Conservation (phyloP, 35 echinoderm and acorn worm genomes). For the Patiria miniata region DNA sequence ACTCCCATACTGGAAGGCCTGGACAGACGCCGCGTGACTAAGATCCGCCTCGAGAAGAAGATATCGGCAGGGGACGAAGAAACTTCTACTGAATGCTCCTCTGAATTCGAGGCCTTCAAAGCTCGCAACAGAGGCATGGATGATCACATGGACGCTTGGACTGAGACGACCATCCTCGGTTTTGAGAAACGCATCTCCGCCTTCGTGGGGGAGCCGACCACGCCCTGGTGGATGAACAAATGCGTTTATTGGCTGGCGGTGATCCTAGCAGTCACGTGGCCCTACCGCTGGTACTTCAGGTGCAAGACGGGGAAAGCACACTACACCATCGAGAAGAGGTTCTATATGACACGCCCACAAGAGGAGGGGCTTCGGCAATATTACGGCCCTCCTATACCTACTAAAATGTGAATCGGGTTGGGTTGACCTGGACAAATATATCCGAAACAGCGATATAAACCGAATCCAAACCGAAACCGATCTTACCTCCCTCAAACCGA, state of each 20-base stretch:
- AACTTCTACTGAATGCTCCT: background rate
- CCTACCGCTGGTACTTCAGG: slow-evolving; percentile 13
- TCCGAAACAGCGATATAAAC: too few species aligned
- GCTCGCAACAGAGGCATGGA: background rate
- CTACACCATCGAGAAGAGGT: background rate
- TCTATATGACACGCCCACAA: background rate
- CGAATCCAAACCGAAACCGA: too few species aligned
- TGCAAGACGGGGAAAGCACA: background rate
- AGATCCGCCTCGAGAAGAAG: background rate
- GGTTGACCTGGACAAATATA: too few species aligned
- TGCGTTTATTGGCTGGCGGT: background rate
- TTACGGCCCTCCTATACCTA: background rate
- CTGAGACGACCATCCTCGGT: background rate
- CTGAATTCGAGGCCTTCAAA: background rate
- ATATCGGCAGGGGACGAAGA: background rate
- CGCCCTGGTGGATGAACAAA: background rate
- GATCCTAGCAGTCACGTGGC: slow-evolving; percentile 2
- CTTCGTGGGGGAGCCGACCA: background rate
- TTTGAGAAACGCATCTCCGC: background rate
- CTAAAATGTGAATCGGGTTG: too few species aligned
- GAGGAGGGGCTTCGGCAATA: background rate
- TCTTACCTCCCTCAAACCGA: too few species aligned
- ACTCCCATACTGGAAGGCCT: background rate
- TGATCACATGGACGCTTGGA: background rate
- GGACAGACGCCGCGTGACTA: background rate